Percentiles rank a stretch among this genome's conserved stretches.
Conservation (phyloP, 2,797 vertebrate species). For the Thamnophis elegans region DNA sequence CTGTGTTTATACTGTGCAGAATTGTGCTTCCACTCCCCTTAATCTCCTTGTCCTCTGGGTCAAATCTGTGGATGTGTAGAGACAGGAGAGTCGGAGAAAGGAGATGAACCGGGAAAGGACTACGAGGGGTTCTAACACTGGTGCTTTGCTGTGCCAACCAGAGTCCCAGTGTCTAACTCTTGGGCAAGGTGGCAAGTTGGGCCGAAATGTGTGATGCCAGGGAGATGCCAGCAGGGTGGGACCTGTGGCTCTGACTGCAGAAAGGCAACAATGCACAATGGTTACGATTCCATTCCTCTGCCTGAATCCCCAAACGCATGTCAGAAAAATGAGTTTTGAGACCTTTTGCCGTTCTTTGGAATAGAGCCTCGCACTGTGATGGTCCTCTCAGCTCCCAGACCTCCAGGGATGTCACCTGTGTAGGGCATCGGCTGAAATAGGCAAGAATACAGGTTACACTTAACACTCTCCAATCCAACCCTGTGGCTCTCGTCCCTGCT, state of each 20-base stretch:
- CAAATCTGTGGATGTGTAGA: not conserved
- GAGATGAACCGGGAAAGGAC: not conserved
- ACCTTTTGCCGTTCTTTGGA: constrained; percentile 67
- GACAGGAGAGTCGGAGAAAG: not conserved
- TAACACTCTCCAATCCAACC: not conserved
- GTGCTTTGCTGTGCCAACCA: not conserved
- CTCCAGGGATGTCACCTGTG: constrained; percentile 70
- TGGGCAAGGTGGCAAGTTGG: too few species aligned
- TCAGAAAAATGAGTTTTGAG: not conserved
- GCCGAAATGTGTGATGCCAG: too few species aligned
- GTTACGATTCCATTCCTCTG: not conserved
- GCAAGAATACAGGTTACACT: not conserved
- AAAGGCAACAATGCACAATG: not conserved
- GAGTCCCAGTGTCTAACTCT: too few species aligned
- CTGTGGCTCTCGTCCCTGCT: not conserved
- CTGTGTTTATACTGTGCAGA: not conserved
- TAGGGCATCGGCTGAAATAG: constrained; percentile 75
- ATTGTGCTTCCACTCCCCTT: not conserved
- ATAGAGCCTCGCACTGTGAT: constrained; percentile 78
- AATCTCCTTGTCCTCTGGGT: not conserved
- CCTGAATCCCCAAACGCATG: not conserved
- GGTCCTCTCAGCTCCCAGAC: constrained; percentile 77
- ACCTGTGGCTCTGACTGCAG: too few species aligned
- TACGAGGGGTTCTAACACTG: not conserved
- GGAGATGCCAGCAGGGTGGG: too few species aligned